Conservation (phyloP, 2,888 invertebrate species). For the Diarsia rubi region DNA sequence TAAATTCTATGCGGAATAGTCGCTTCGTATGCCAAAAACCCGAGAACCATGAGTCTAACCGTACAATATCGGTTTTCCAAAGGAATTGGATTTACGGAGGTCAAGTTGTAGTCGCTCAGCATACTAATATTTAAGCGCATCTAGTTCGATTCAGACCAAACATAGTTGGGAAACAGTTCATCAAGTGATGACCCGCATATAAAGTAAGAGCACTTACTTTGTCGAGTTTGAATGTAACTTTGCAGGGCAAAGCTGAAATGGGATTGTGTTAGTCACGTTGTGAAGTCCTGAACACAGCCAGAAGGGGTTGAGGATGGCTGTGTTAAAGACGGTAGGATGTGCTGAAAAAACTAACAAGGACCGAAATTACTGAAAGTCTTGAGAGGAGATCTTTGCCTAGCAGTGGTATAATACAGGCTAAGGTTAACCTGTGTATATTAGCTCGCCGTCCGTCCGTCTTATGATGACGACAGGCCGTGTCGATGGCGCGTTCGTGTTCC, state of each 20-base stretch:
- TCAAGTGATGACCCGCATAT: slow-evolving; percentile 50
- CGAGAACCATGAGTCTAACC: not conserved
- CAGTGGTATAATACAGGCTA: not conserved
- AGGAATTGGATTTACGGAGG: slow-evolving; percentile 27
- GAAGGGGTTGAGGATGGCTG: not conserved
- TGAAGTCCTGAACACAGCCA: not conserved
- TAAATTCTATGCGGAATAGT: not conserved
- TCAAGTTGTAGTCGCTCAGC: slow-evolving; percentile 8
- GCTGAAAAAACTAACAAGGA: too few relatives aligned
- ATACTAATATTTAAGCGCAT: slow-evolving; percentile 40
- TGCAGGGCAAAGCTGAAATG: slow-evolving; percentile 6
- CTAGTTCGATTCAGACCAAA: slow-evolving; percentile 27
- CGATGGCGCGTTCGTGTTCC: too few relatives aligned
- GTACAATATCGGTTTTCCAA: slow-evolving; percentile 15
- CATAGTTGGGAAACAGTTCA: slow-evolving; percentile 45
- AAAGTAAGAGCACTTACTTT: slow-evolving; percentile 18
- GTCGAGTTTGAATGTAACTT: slow-evolving; percentile 10
- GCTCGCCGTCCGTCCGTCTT: too few relatives aligned
- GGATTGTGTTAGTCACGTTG: slow-evolving; percentile 7
- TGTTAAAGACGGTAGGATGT: not conserved
- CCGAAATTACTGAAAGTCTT: not conserved
- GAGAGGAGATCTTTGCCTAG: not conserved
- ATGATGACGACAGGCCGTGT: too few relatives aligned
- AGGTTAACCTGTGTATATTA: not conserved
- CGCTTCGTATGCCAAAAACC: not conserved